Percentiles rank a stretch among this genome's conserved stretches.
Conservation (phyloP, 2,888 invertebrate genomes). For the Hirtodrosophila alboralis region DNA sequence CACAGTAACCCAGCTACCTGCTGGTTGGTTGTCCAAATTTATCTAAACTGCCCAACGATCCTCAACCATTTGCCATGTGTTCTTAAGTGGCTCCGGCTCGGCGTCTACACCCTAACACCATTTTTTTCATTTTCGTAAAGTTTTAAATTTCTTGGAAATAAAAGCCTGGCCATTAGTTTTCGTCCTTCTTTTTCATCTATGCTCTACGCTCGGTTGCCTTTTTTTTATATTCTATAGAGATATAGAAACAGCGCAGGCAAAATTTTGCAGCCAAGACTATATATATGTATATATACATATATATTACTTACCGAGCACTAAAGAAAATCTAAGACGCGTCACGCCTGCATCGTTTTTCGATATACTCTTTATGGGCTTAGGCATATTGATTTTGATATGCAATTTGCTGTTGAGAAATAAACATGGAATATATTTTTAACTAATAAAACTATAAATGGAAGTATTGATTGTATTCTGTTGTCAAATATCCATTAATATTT, state of each 20-base stretch:
- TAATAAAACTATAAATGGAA: no score
- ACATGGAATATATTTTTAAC: no score
- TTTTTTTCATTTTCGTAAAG: slow-evolving; percentile 74
- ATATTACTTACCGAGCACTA: slow-evolving; percentile 12
- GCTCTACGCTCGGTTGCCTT: slow-evolving; percentile 57
- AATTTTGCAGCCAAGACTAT: slow-evolving; percentile 63
- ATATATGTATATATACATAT: slow-evolving; percentile 16
- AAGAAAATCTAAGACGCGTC: slow-evolving; percentile 59
- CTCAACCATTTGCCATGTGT: slow-evolving; percentile 62
- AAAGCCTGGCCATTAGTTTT: slow-evolving; percentile 81
- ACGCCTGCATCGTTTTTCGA: slow-evolving; percentile 41
- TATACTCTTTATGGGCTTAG: slow-evolving; percentile 14
- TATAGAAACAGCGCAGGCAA: slow-evolving; percentile 50
- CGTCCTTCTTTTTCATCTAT: slow-evolving; percentile 61
- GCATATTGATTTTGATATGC: slow-evolving; percentile 1
- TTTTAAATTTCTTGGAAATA: slow-evolving; percentile 84
- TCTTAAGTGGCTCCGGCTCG: slow-evolving; percentile 59
- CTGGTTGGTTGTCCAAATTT: slow-evolving; percentile 41
- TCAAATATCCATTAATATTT: no score
- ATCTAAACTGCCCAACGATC: slow-evolving; percentile 61
- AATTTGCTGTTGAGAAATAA: no score
- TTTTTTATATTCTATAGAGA: slow-evolving; percentile 35
- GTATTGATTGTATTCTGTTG: no score
- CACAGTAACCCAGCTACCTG: slow-evolving; percentile 36
- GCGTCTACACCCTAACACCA: slow-evolving; percentile 56